Percentiles rank a stretch among this genome's conserved stretches.
Evolutionary conservation across 2,797 vertebrate species (phyloP).

Genomic region (Phyllotis vaccarum): DNA sequence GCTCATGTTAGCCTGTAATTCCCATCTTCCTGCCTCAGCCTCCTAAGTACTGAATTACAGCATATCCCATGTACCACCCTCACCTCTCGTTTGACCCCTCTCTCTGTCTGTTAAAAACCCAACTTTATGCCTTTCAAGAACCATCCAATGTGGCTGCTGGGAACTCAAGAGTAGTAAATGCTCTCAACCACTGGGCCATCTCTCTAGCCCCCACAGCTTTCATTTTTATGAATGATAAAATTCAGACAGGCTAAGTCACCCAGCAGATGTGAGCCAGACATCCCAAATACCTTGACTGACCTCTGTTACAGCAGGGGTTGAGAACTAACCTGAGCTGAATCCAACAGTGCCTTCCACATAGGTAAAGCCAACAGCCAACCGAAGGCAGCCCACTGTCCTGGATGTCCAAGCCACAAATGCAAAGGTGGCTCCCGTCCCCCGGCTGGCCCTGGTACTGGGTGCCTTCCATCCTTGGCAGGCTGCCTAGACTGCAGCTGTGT

Average conservation of each 20-base stretch:
- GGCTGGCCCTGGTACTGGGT: slow-evolving; percentile 5
- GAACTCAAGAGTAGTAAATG: background rate
- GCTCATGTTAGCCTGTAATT: background rate
- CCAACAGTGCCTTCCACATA: background rate
- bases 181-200: background rate
- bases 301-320: background rate
- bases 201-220: background rate
- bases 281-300: background rate
- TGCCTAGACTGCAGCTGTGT: slow-evolving; percentile 68
- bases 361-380: background rate
- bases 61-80: background rate
- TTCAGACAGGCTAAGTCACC: background rate
- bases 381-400: background rate
- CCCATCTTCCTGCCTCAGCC: background rate
- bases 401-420: background rate
- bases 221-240: slow-evolving; percentile 27
- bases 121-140: background rate
- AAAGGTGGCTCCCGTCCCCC: background rate
- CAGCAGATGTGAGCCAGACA: background rate
- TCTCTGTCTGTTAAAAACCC: background rate
- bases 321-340: background rate
- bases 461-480: slow-evolving; percentile 52
- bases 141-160: background rate
- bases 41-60: background rate
- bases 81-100: background rate